Conservation (phyloP, 35 echinoderm and acorn worm species). For the Holothuria glaberrima region DNA sequence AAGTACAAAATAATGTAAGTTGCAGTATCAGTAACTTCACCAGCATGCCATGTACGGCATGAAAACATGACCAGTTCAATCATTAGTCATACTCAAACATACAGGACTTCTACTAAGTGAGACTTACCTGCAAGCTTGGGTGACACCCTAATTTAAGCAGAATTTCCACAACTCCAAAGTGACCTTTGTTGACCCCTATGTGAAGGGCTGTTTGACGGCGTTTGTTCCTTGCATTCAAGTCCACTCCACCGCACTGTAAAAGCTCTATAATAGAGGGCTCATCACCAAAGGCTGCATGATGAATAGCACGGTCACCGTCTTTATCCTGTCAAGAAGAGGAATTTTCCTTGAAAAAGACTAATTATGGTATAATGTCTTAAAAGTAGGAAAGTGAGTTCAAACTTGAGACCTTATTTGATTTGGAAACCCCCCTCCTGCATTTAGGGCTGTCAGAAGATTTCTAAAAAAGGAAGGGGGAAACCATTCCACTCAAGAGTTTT, state of each 20-base stretch:
- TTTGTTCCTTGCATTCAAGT: slow-evolving; percentile 97
- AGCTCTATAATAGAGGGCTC: slow-evolving; percentile 91
- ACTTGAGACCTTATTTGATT: no score
- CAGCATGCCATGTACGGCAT: no score
- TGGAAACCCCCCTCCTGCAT: no score
- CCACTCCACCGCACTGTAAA: slow-evolving; percentile 79
- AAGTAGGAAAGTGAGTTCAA: no score
- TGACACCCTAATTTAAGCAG: slow-evolving; percentile 83
- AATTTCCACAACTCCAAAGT: slow-evolving; percentile 93
- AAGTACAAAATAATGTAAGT: no score
- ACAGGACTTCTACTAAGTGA: no score
- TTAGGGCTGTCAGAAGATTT: no score
- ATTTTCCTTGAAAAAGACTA: background rate
- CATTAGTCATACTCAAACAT: no score
- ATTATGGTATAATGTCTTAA: background rate
- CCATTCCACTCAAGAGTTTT: no score
- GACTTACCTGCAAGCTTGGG: slow-evolving; percentile 85
- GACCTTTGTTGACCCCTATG: slow-evolving; percentile 99
- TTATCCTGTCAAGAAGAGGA: slow-evolving; percentile 74
- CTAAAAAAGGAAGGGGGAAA: no score
- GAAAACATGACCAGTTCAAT: no score
- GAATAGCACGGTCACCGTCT: slow-evolving; percentile 95
- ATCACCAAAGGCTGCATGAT: slow-evolving; percentile 97
- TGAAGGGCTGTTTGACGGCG: slow-evolving; percentile 97
- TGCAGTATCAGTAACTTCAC: no score